These are phyloP conservation scores for Adoxophyes honmai DNA, from an alignment of 1,140 invertebrate genomes.

Conservation along the genomic window DNA sequence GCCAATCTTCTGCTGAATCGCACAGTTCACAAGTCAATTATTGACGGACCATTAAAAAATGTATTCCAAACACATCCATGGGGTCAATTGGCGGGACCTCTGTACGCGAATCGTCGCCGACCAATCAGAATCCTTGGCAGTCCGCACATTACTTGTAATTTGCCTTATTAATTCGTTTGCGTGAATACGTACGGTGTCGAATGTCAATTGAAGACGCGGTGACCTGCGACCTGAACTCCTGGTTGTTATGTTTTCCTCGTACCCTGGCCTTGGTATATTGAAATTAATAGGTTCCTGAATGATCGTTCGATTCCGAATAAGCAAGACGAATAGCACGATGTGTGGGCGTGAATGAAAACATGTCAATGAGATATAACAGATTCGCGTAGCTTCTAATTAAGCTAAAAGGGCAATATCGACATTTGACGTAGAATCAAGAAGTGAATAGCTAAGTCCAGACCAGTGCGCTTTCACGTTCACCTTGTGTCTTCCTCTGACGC, in stretches of 20 bases:
- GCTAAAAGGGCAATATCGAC: too few relatives aligned
- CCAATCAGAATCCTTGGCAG: conserved; percentile 23
- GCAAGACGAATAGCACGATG: not conserved
- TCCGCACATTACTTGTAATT: conserved; percentile 29
- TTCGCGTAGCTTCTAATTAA: too few relatives aligned
- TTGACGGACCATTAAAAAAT: conserved; percentile 11
- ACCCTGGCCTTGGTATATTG: not conserved
- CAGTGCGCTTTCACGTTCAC: too few relatives aligned
- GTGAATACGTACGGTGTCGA: conserved; percentile 24
- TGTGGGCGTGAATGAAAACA: conserved; percentile 11
- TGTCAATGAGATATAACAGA: too few relatives aligned
- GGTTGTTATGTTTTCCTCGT: conserved; percentile 6
- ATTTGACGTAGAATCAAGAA: too few relatives aligned
- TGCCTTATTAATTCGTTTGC: conserved; percentile 27
- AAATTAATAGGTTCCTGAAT: not conserved
- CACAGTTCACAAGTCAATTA: too few relatives aligned
- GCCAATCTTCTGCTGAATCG: too few relatives aligned
- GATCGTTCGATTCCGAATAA: too few relatives aligned
- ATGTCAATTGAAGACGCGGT: conserved; percentile 24
- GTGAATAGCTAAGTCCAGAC: too few relatives aligned
- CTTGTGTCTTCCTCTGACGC: too few relatives aligned
- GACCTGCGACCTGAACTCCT: conserved; percentile 5
- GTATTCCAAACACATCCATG: conserved; percentile 21
- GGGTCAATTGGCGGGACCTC: conserved; percentile 22
- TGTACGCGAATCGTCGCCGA: not conserved